Evolutionary conservation across 30 jellyfish, hydroid and myxozoan species (phyloP).

Genomic region (Rhopilema esculentum): DNA sequence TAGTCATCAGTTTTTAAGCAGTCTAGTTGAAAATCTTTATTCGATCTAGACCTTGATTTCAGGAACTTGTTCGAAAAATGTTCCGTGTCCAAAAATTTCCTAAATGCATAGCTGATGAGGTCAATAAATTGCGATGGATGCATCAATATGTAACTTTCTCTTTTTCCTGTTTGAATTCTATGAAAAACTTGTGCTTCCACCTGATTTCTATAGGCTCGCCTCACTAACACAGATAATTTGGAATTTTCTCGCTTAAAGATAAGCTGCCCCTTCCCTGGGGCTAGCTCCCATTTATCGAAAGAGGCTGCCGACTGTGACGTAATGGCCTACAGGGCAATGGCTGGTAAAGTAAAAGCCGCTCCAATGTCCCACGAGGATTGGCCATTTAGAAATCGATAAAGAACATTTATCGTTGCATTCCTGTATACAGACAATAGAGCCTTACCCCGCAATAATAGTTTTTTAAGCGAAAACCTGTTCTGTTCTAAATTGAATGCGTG

Average conservation of each 20-base stretch:
- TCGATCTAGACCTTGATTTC: too few species aligned
- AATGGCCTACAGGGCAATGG: constrained; percentile 1
- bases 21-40: too few species aligned
- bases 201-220: too few species aligned
- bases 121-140: too few species aligned
- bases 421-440: constrained; percentile 14
- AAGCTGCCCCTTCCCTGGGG: constrained; percentile 30
- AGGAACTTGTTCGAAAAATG: too few species aligned
- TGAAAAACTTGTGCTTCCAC: too few species aligned
- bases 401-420: neutral
- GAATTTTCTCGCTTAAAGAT: neutral
- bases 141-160: too few species aligned
- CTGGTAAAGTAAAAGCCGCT: neutral
- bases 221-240: neutral
- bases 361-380: neutral
- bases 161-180: too few species aligned
- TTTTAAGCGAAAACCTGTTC: constrained; percentile 33
- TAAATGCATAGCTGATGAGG: too few species aligned
- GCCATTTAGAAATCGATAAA: neutral
- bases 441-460: constrained; percentile 32
- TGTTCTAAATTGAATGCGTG: constrained; percentile 15
- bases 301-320: constrained; percentile 6
- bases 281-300: neutral
- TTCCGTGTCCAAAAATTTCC: too few species aligned
- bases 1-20: too few species aligned